Evolutionary conservation across 2,797 vertebrate species (phyloP), one percentile per base, ranked within the genome.

Genomic region (Poeciliopsis turneri): DNA sequence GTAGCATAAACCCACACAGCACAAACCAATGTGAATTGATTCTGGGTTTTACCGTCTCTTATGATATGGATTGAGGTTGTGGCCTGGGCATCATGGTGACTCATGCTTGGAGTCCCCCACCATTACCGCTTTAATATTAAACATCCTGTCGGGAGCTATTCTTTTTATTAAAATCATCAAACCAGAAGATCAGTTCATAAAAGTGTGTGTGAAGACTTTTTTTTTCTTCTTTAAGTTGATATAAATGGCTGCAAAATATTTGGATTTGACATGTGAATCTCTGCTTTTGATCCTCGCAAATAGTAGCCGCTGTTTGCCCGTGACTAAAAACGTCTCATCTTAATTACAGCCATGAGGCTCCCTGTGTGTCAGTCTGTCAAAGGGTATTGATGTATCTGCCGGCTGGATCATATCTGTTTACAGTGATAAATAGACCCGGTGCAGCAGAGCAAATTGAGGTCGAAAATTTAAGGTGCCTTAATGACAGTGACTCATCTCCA

Each of bases 401-500:
- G 72, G 79, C 86, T 59, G 51, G 64, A 4, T 5, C 23, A 39
- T 66, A 84, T 88, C 80, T 85, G 85, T 94, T 90, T 86, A 87
- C 82, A 79, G 84, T 87, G 90, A 93, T 87, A 78, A 83, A 93
- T 88, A 78, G 82, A 86, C 57, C 79, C 59, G 15, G 71, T 47
- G 85, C 72, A 86, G 71, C 81, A 49, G 57, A 20, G 85, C 82
- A 82, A 82, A 61, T 59, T 41, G 43, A 78, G 86, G 90, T 92
- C 88, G 83, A 25, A 85, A 89, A 86, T 81, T 64, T 81, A 85
- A 89, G 86, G 84, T 87, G 77, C 82, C 69, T 33, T 16, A 77
- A 80, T 88, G 89, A 86, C 82, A 86, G 89, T 69, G 82, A 89
- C 84, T 88, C 68, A 28, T 78, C 87, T 86, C 84, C 83, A 87